Evolutionary conservation across 2,113 vertebrate genomes (phyloP), one percentile per base, ranked within the genome.

Genomic region (Bufo gargarizans): DNA sequence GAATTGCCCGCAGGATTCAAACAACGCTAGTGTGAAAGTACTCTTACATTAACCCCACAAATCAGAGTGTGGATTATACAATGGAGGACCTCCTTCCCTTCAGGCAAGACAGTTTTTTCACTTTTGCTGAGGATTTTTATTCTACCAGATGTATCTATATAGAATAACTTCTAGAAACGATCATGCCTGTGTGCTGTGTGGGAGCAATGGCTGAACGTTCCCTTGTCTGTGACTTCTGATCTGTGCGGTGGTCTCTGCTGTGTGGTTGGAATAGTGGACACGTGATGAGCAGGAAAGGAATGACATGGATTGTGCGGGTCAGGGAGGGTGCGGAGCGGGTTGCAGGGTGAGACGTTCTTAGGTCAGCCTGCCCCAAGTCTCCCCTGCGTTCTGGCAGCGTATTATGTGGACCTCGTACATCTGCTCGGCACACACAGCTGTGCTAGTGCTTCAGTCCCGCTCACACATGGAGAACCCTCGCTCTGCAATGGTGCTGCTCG

Each of bases 341-440:
- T 58, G 77, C 67, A 88, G 79, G 65, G 86, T 78, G 86, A 71
- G 17, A 71, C 81, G 77, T 58, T 80, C 77, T 56, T 14, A 43
- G 86, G 86, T 82, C 78, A 88, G 11, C 22, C 77, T 88, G 86
- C 86, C 77, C 79, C 50, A 43, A 14, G 47, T 71, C 61, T 67
- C 77, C 77, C 13, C 77, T 80, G 61, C 12, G 49, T 80, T 71
- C 63, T 88, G 86, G 86, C 77, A 82, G 67, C 6, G 17, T 86
- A 22, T 20, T 7, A 53, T 4, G 9, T 17, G 67, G 61, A 33
- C 49, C 67, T 22, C 14, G 61, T 77, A 86, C 72, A 86, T 65
- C 76, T 79, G 85, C 43, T 58, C n/a, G 22, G 6, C 85, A 58
- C 77, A 59, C 86, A 74, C 86, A 88, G 79, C 86, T 88, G 86